Evolutionary conservation across 2,888 invertebrate species (phyloP).

Genomic region (Aquatica leii): DNA sequence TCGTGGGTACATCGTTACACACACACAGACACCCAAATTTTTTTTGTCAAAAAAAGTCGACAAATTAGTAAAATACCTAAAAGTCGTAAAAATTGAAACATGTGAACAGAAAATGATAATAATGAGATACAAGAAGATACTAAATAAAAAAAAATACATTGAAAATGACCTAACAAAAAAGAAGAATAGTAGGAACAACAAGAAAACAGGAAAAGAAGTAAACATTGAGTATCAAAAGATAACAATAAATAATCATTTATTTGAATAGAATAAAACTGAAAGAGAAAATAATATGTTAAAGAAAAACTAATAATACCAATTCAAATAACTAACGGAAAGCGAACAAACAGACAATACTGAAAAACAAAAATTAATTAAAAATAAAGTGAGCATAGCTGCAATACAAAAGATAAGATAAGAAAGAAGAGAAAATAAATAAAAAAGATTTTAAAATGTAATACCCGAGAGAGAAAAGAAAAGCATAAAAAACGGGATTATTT

Average conservation of each 20-base stretch:
- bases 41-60: too few relatives aligned
- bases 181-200: background rate
- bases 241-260: background rate
- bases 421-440: background rate
- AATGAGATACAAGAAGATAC: background rate
- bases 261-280: background rate
- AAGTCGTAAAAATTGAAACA: background rate
- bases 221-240: background rate
- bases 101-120: background rate
- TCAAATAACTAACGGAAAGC: background rate
- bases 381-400: background rate
- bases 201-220: background rate
- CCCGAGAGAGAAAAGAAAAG: background rate
- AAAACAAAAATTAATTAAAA: background rate
- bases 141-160: background rate
- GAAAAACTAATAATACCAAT: background rate
- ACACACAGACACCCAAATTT: too few relatives aligned
- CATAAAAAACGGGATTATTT: background rate
- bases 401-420: background rate
- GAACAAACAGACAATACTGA: background rate
- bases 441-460: background rate
- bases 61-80: background rate
- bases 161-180: background rate
- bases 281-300: background rate
- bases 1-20: too few relatives aligned